phyloP scores from a whole-genome alignment of 2,797 vertebrate genomes.

The Enteromius argenteus region DNA sequence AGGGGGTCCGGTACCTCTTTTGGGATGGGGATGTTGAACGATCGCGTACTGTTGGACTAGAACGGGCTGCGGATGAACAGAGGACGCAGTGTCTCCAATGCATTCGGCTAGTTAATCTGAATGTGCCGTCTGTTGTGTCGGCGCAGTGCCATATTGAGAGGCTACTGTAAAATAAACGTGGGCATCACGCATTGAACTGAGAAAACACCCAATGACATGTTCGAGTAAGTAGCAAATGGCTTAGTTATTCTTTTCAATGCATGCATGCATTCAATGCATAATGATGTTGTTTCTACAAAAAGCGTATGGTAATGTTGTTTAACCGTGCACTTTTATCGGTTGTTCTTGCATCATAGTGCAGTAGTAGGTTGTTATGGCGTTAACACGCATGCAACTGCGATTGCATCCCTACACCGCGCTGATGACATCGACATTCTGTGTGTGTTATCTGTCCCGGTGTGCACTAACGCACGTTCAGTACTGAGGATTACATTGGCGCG shows the following conservation, averaged over 20 bases:
- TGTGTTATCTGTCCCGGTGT: background rate
- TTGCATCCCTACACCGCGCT: background rate
- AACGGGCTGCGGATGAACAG: slow-evolving; percentile 40
- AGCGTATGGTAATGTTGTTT: background rate
- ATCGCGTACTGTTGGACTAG: slow-evolving; percentile 59
- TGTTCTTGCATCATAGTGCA: background rate
- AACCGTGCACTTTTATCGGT: slow-evolving; percentile 15
- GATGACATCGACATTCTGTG: slow-evolving; percentile 1
- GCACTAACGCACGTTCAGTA: slow-evolving; percentile 16
- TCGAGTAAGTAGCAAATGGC: slow-evolving; percentile 78
- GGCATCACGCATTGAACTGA: slow-evolving; percentile 57
- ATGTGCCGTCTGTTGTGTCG: slow-evolving; percentile 56
- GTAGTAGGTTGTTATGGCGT: background rate
- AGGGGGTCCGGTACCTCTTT: slow-evolving; percentile 60
- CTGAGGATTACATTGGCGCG: background rate
- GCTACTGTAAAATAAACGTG: slow-evolving; percentile 38
- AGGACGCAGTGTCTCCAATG: slow-evolving; percentile 18
- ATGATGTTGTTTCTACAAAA: background rate
- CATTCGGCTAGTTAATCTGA: slow-evolving; percentile 35
- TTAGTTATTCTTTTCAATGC: background rate
- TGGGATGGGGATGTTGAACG: slow-evolving; percentile 49
- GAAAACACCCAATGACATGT: slow-evolving; percentile 77
- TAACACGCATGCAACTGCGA: slow-evolving; percentile 11
- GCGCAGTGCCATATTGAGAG: slow-evolving; percentile 59
- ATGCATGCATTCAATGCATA: too few relatives aligned